Conservation (phyloP, 2,113 vertebrate genomes). For the Albula goreensis region DNA sequence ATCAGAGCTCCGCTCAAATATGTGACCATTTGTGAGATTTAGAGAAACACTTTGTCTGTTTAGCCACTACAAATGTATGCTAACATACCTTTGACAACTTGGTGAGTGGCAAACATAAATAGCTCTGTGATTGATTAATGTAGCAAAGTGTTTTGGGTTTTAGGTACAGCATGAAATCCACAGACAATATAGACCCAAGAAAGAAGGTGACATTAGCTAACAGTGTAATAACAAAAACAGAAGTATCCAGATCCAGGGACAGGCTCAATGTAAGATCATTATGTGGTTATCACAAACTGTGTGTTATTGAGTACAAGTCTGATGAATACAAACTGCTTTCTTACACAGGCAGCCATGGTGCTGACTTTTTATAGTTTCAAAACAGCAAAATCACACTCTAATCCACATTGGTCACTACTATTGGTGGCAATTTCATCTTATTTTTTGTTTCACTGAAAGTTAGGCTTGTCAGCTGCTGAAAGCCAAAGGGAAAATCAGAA, state of each 20-base stretch:
- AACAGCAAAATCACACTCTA: neutral
- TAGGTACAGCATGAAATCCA: neutral
- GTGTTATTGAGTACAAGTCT: no score
- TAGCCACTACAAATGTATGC: neutral
- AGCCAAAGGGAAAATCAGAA: neutral
- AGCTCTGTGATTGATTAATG: neutral
- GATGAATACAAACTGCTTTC: neutral
- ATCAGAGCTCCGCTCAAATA: neutral
- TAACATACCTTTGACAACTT: no score
- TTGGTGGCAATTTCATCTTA: neutral
- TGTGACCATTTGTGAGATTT: neutral
- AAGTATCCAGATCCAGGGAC: neutral
- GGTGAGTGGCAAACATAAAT: neutral
- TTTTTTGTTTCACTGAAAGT: neutral
- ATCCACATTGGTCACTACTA: neutral
- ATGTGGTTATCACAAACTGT: neutral
- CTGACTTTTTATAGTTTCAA: neutral
- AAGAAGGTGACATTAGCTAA: neutral
- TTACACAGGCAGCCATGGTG: neutral
- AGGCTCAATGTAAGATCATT: neutral
- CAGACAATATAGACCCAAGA: neutral
- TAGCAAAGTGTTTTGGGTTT: neutral
- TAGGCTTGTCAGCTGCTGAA: neutral
- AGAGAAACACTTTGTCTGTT: neutral
- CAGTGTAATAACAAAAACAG: neutral